phyloP scores from a whole-genome alignment of 2,888 invertebrate species.

The Eupithecia subfuscata region DNA sequence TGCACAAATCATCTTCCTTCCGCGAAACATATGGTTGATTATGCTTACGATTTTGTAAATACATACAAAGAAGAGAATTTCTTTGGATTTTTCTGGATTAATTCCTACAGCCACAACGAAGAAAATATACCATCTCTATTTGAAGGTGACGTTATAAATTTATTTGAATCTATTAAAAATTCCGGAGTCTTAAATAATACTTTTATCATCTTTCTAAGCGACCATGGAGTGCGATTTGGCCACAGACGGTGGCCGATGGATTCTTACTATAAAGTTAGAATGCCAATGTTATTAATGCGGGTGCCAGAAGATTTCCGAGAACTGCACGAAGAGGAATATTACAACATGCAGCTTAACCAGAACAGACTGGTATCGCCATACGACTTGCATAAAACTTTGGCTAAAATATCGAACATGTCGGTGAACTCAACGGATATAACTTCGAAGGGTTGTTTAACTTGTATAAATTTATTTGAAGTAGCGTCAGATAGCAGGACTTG shows the following conservation, averaged over 20 bases:
- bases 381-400: slow-evolving; percentile 88
- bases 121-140: slow-evolving; percentile 86
- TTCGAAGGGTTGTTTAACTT: slow-evolving; percentile 85
- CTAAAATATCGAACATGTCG: slow-evolving; percentile 74
- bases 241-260: slow-evolving; percentile 86
- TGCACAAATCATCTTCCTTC: slow-evolving; percentile 79
- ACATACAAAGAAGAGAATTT: slow-evolving; percentile 84
- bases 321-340: slow-evolving; percentile 80
- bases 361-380: slow-evolving; percentile 89
- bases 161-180: slow-evolving; percentile 80
- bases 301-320: slow-evolving; percentile 85
- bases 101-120: slow-evolving; percentile 88
- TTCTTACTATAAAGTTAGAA: slow-evolving; percentile 90
- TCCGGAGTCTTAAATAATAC: slow-evolving; percentile 85
- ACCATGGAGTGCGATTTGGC: slow-evolving; percentile 90
- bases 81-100: slow-evolving; percentile 91
- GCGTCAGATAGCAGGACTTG: slow-evolving; percentile 86
- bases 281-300: slow-evolving; percentile 89
- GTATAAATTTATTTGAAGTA: slow-evolving; percentile 85
- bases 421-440: slow-evolving; percentile 75
- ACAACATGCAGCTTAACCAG: slow-evolving; percentile 85
- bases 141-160: slow-evolving; percentile 83
- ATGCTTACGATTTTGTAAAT: slow-evolving; percentile 85
- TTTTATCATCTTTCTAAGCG: slow-evolving; percentile 89
- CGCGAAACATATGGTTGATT: slow-evolving; percentile 86